Evolutionary conservation across 2,797 vertebrate genomes (phyloP).

Genomic region (Ciconia nigra): DNA sequence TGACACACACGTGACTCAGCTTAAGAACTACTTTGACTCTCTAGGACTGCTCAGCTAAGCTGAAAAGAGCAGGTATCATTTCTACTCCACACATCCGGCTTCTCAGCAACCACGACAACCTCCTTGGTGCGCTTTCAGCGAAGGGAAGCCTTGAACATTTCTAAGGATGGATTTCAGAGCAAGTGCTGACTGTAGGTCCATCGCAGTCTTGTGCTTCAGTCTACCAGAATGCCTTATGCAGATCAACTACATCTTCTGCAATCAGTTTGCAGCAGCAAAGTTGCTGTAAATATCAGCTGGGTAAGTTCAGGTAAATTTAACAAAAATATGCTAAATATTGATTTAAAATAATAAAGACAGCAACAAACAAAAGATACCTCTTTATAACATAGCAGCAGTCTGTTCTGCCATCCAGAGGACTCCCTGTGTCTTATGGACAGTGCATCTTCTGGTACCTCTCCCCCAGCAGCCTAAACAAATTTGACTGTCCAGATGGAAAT

Average conservation of each 20-base stretch:
- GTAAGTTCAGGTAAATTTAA: background rate
- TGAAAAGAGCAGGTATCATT: background rate
- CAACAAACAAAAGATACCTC: background rate
- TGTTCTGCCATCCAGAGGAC: background rate
- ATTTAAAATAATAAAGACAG: background rate
- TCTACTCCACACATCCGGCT: background rate
- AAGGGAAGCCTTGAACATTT: background rate
- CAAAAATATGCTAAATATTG: background rate
- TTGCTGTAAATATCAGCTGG: background rate
- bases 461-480: background rate
- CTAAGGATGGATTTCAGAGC: background rate
- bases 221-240: background rate
- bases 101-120: background rate
- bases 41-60: background rate
- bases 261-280: background rate
- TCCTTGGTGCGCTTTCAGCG: background rate
- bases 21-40: background rate
- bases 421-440: background rate
- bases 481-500: background rate
- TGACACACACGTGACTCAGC: background rate
- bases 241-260: background rate
- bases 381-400: background rate
- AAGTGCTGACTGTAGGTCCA: background rate
- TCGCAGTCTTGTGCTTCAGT: background rate
- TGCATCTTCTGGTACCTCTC: background rate